These are phyloP conservation scores for Tyrannus savana DNA, from an alignment of 2,113 vertebrate species.

Conservation along the genomic window DNA sequence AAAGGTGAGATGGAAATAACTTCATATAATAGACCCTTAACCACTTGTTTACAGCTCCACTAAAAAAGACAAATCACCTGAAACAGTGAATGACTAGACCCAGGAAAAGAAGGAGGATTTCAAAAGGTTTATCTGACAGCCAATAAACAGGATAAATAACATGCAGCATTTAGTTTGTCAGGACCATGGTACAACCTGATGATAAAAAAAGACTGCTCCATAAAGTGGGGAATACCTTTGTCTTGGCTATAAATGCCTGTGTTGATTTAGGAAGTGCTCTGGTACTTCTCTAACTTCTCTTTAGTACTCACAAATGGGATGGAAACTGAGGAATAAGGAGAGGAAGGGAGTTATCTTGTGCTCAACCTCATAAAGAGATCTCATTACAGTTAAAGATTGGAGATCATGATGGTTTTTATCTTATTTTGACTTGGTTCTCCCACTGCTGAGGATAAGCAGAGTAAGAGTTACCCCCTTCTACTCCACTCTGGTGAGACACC, in stretches of 20 bases:
- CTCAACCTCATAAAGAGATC: background rate
- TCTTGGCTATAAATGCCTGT: conserved; percentile 25
- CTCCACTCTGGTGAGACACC: background rate
- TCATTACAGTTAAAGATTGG: background rate
- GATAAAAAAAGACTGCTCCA: conserved; percentile 46
- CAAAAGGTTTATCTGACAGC: conserved; percentile 53
- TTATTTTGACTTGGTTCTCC: background rate
- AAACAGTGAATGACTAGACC: background rate
- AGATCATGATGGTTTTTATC: background rate
- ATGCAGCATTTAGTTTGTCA: conserved; percentile 50
- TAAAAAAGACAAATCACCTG: conserved; percentile 52
- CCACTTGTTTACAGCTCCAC: conserved; percentile 36
- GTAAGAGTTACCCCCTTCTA: background rate
- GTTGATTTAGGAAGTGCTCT: conserved; percentile 45
- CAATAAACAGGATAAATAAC: conserved; percentile 57
- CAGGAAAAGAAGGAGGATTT: conserved; percentile 20
- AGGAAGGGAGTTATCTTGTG: background rate
- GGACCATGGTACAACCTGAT: conserved; percentile 10
- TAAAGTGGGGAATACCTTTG: conserved; percentile 46
- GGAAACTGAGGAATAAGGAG: background rate
- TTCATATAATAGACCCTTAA: conserved; percentile 27
- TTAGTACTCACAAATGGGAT: background rate
- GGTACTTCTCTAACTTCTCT: background rate
- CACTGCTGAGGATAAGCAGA: background rate
- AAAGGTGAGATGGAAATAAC: background rate